Conservation (phyloP, 2,888 invertebrate species). For the Thereva unica region DNA sequence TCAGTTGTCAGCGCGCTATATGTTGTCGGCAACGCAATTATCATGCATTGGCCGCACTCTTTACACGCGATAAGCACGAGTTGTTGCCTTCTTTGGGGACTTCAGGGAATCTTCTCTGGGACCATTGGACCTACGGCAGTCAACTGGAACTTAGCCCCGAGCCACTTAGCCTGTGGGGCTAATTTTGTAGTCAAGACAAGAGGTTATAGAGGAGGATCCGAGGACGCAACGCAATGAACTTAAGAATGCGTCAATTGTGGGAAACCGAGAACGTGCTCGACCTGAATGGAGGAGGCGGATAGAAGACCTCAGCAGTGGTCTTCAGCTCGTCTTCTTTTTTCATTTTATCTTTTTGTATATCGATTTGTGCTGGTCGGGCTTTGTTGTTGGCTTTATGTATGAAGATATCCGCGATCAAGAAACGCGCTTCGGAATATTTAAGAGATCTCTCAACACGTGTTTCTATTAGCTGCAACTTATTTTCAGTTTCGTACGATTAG, state of each 20-base stretch:
- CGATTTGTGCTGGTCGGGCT: neutral
- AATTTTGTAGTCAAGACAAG: conserved; percentile 4
- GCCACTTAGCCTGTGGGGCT: conserved; percentile 23
- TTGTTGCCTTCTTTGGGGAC: conserved; percentile 17
- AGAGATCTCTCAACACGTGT: conserved; percentile 27
- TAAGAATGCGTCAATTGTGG: conserved; percentile 28
- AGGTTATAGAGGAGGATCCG: neutral
- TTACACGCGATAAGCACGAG: conserved; percentile 39
- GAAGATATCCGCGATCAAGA: conserved; percentile 7
- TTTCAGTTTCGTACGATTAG: conserved; percentile 22
- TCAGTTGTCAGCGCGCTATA: conserved; percentile 7
- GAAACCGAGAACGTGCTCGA: conserved; percentile 37
- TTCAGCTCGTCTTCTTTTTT: neutral
- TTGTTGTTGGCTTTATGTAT: conserved; percentile 11
- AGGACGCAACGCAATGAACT: conserved; percentile 26
- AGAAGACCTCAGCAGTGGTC: conserved; percentile 12
- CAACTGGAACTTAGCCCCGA: conserved; percentile 6
- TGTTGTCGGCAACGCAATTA: conserved; percentile 33
- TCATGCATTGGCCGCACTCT: conserved; percentile 34
- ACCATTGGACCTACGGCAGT: neutral
- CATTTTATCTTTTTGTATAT: neutral
- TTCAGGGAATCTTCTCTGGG: neutral
- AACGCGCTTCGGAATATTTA: conserved; percentile 12
- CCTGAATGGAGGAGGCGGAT: conserved; percentile 30
- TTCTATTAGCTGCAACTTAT: conserved; percentile 27